Evolutionary conservation across 2,888 invertebrate genomes (phyloP), one percentile per base, ranked within the genome.

Genomic region (Prostheceraeus crozeri): DNA sequence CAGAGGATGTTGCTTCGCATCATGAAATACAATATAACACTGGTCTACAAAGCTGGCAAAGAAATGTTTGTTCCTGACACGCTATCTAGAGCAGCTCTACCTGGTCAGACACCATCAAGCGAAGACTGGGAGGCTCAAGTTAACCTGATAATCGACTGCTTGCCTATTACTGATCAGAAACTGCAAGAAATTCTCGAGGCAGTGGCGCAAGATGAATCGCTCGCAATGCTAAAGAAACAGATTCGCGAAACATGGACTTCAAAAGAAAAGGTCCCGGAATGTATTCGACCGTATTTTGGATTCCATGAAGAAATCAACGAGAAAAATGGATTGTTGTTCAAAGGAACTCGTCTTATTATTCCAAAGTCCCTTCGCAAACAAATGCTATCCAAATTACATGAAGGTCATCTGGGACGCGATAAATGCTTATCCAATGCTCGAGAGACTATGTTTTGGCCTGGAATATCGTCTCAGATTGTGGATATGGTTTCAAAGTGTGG

Each of bases 21-120:
- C n/a, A 14, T 16, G 19, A 40, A 40, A 40, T 40, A 40, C 21
- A 23, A 40, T 8, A 16, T 40, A 6, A 6, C 8, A 4, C 6
- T n/a, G 6, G 14, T 30, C n/a, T 59, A 59, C 35, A 48, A 51
- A 14, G 64, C 65, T 31, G 40, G 40, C 4, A 40, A 40, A 14
- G n/a, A 4, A 40, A 14, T 40, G n/a, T 6, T 19, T 40, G 40
- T 16, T 10, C 40, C 21, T 4, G 6, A 14, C 8, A 40, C 19
- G 21, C 8, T 16, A 40, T 4, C 19, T 14, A 40, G 19, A 16
- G 40, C 40, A 6, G 6, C 8, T 4, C n/a, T 40, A 14, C 19
- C n/a, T 40, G 14, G 19, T n/a, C n/a, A n/a, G n/a, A n/a, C n/a
- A n/a, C n/a, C n/a, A n/a, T n/a, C n/a, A 40, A 40, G 14, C 40